phyloP scores from a whole-genome alignment of 2,113 vertebrate species.

The Paralichthys olivaceus region DNA sequence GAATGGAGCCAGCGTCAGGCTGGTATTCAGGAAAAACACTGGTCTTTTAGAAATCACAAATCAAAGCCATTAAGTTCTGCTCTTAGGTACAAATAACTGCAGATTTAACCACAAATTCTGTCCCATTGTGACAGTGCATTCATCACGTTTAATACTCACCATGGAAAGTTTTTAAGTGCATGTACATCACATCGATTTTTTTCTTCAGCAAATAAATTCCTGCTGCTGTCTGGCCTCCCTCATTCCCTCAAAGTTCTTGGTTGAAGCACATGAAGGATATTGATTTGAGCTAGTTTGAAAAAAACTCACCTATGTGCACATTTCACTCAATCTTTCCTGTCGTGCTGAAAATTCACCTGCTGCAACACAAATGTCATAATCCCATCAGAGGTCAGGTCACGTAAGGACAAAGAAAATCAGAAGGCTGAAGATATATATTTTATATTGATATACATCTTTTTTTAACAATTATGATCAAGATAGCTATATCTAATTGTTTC shows the following conservation, averaged over 20 bases:
- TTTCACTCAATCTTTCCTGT: background rate
- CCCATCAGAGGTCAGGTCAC: background rate
- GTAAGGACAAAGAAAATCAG: background rate
- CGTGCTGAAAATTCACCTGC: background rate
- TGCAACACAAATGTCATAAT: background rate
- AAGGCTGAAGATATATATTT: no score
- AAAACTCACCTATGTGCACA: no score
- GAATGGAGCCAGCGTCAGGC: background rate
- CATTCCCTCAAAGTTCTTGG: background rate
- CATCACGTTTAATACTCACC: background rate
- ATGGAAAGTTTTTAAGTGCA: background rate
- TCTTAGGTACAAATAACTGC: background rate
- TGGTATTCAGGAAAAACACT: background rate
- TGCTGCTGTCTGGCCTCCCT: background rate
- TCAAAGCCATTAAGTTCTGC: background rate
- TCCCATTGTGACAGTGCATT: background rate
- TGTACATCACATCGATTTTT: background rate
- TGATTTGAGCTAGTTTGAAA: no score
- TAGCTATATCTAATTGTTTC: background rate
- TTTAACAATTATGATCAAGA: no score
- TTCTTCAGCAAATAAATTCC: background rate
- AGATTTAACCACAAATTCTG: background rate
- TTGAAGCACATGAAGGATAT: no score
- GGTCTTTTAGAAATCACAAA: background rate
- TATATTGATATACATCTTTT: no score